phyloP scores from a whole-genome alignment of 1,140 invertebrate species.

The Portunus trituberculatus region DNA sequence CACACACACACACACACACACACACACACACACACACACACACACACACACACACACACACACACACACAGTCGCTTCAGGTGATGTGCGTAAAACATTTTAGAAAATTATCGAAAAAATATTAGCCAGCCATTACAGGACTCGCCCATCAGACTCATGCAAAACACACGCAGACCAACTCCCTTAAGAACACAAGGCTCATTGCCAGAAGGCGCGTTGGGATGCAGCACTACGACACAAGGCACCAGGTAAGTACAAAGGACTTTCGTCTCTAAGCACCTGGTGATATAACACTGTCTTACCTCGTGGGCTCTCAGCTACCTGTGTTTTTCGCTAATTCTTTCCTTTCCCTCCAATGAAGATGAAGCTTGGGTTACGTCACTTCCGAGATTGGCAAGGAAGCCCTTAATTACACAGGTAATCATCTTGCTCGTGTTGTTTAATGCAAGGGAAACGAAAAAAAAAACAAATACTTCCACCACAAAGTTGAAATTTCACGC shows the following conservation, averaged over 20 bases:
- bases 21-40: no score
- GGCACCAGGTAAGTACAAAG: background rate
- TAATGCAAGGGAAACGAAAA: background rate
- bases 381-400: background rate
- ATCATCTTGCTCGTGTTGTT: background rate
- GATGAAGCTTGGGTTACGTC: background rate
- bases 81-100: slow-evolving; percentile 13
- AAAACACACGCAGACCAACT: slow-evolving; percentile 49
- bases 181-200: background rate
- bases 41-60: no score
- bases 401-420: background rate
- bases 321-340: background rate
- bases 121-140: slow-evolving; percentile 45
- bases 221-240: background rate
- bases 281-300: background rate
- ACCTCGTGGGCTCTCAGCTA: background rate
- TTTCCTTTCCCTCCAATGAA: background rate
- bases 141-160: slow-evolving; percentile 57
- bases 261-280: background rate
- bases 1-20: no score
- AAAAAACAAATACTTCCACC: background rate
- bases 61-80: background rate
- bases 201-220: background rate
- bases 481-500: background rate
- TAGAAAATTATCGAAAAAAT: slow-evolving; percentile 44